Evolutionary conservation across 2,797 vertebrate species (phyloP), one percentile per base, ranked within the genome.

Genomic region (Notolabrus celidotus): DNA sequence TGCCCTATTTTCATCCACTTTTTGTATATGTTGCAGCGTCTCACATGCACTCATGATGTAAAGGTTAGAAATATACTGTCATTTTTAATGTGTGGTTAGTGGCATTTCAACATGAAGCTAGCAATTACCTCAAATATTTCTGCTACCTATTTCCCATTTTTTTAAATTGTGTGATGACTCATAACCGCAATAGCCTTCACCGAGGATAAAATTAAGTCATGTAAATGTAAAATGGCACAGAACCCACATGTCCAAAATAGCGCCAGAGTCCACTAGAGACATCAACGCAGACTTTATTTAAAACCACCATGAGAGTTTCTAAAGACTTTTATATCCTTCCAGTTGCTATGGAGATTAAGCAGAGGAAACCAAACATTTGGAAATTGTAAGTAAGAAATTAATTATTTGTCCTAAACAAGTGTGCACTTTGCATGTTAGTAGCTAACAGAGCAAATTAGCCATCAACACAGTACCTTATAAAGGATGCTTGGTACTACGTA

Each of bases 311-410:
- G 36, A 71, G 71, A 82, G 72, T 82, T 86, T 77, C 77, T 80
- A 73, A 70, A 86, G 65, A 79, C 50, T 78, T 88, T 77, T 86
- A 79, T 88, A 88, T 85, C 83, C 71, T 87, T 88, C 86, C 79
- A 81, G 89, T 93, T 93, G 90, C 92, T 92, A 72, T 82, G 36
- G 91, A 93, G 92, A 92, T 93, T 92, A 92, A 87, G 70, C 86
- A 86, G 83, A 89, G 42, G 1, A 90, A 92, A 92, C 91, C 90
- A 92, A 92, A 92, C 90, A 81, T 89, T 91, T 88, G 83, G 83
- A 88, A 82, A 80, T 56, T 76, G 42, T 84, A 78, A 67, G 42
- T 78, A 68, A 80, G 62, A 79, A 71, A 67, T 73, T 8, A 50
- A 52, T 52, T 65, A 55, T 78, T 78, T 87, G 76, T 74, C 68